These are phyloP conservation scores for Prosopocoilus inquinatus DNA, from an alignment of 2,888 invertebrate genomes.

Conservation along the genomic window DNA sequence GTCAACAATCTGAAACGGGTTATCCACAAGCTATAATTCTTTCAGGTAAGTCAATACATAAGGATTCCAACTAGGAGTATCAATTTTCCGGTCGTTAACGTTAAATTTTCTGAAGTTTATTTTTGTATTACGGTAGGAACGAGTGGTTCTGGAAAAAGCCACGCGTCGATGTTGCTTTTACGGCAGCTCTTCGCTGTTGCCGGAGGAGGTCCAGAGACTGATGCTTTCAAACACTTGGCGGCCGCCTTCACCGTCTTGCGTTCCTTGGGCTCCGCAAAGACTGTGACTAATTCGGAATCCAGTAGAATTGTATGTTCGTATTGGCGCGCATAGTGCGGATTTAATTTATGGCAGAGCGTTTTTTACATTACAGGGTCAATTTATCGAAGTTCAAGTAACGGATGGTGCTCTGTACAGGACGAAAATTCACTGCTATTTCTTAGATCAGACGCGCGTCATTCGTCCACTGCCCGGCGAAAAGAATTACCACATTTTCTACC, in stretches of 20 bases:
- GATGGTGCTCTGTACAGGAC: constrained; percentile 93
- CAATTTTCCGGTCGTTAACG: not conserved
- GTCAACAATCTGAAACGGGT: constrained; percentile 92
- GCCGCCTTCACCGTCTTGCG: constrained; percentile 93
- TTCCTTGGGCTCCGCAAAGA: constrained; percentile 88
- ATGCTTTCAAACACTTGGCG: constrained; percentile 93
- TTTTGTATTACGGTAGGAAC: constrained; percentile 58
- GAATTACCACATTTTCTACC: constrained; percentile 97
- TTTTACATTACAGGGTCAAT: constrained; percentile 71
- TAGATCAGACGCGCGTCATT: constrained; percentile 91
- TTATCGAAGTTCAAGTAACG: constrained; percentile 94
- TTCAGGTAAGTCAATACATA: constrained; percentile 60
- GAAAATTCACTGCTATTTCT: constrained; percentile 93
- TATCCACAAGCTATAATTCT: constrained; percentile 94
- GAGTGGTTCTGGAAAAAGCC: constrained; percentile 92
- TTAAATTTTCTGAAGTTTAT: not conserved
- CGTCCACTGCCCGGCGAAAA: constrained; percentile 82
- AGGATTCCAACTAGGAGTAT: not conserved
- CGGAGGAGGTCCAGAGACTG: constrained; percentile 92
- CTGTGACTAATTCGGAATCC: constrained; percentile 86
- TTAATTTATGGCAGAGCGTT: constrained; percentile 3
- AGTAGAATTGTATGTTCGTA: constrained; percentile 76
- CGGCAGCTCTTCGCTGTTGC: constrained; percentile 91
- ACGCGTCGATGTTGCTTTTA: constrained; percentile 86
- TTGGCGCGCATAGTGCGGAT: constrained; percentile 3